Base-by-base conservation (phyloP, 1,140 invertebrate genomes). In the Homarus americanus region DNA sequence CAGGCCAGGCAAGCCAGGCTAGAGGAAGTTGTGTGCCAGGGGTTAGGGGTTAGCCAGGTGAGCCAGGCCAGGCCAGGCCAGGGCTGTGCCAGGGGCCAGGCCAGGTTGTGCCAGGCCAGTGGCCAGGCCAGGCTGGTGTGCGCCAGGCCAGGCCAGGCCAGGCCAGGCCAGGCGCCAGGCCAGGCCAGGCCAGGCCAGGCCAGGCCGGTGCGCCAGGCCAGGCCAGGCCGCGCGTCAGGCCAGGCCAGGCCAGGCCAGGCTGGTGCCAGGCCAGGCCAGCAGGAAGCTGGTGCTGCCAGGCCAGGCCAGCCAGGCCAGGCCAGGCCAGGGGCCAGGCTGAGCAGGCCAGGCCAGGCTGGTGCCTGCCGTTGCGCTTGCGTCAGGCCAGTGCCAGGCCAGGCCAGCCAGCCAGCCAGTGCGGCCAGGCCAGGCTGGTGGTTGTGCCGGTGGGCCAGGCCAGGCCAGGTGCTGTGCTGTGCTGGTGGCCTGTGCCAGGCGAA, bases 341-440 rank as follows among this genome's bases (percentile, higher is more conserved):
- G 44, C 78, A 49, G 78, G 78, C 44, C 78, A 80, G 44, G 78
- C 78, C 78, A 49, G 38, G 12, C 44, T 40, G 44, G 87, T n/a
- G n/a, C n/a, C n/a, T n/a, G n/a, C n/a, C n/a, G n/a, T n/a, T n/a
- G n/a, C n/a, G n/a, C n/a, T n/a, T n/a, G n/a, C n/a, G 82, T 41
- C 87, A 89, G 87, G 82, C 85, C 90, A n/a, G n/a, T n/a, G 92
- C 82, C 92, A 93, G 87, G 92, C 88, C 92, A 93, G 92, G 92
- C 92, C 86, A 93, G 92, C 89, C 92, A 82, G 72, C 72, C 72
- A 75, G 72, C 24, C 66, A 28, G 66, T 32, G 24, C n/a, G 92
- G 92, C 92, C 92, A 93, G 92, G 92, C 92, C 92, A 93, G 92
- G 92, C 88, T 87, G 83, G 83, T 38, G 34, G 87, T 75, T 75